Evolutionary conservation across 2,797 vertebrate genomes (phyloP), one percentile per base, ranked within the genome.

Genomic region (Microchirus variegatus): DNA sequence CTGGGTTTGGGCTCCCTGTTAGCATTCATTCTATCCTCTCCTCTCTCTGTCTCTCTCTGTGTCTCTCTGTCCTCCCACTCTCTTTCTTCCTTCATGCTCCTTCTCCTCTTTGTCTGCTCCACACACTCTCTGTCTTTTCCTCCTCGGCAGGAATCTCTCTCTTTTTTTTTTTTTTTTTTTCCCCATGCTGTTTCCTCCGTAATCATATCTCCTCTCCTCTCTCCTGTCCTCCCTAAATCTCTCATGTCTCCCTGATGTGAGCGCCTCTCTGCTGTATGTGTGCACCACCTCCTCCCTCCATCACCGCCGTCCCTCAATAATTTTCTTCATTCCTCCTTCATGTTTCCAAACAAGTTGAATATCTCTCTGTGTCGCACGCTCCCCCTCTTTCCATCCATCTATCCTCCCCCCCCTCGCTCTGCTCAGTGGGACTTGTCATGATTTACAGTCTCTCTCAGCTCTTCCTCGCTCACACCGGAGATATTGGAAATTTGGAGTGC

Each of bases 1-100:
- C 86, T 88, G 81, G 87, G 90, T 90, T 91, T 89, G 89, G 89
- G 88, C 82, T 90, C 86, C 87, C 89, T 90, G 91, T 93, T 94
- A 93, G 90, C 92, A 91, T 92, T 91, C 91, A 88, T 87, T 87
- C 88, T 88, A 82, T 87, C 82, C 85, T 78, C 86, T 81, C 72
- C 80, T 82, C 79, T 80, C 68, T 83, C 86, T 76, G 35, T 80
- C 71, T 72, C 58, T 26, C 41, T 70, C 65, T 85, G 31, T 31
- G 31, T 31, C 81, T 80, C 78, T 82, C 78, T 83, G 79, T 90
- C 78, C 82, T 88, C 79, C 85, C 77, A 85, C 78, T 85, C 78
- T 67, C 82, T 85, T 78, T 85, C 84, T 87, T 84, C 71, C 65
- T 75, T 67, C 67, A 73, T 86, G 75, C 84, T 77, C 82, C 74